Base-by-base conservation (phyloP, 2,113 vertebrate species). In the Rousettus leschenaultii region DNA sequence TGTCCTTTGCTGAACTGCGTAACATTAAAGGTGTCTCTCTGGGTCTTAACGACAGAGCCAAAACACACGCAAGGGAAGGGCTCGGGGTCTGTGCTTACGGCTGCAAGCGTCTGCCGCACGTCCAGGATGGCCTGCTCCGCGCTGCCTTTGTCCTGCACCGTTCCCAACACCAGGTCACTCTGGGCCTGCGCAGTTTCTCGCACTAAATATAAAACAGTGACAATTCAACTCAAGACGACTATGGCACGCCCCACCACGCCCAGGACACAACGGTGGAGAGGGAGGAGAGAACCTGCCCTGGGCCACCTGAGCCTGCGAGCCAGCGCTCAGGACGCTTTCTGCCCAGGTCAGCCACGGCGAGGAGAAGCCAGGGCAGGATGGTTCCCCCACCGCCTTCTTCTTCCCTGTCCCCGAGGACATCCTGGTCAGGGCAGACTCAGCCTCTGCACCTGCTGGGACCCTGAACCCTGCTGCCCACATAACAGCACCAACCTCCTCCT, bases 181-280 rank as follows among this genome's bases (percentile, higher is more conserved):
- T 98, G 98, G 86, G 96, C 97, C 86, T 75, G 97, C 74, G 96
- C 38, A 80, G 97, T 97, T n/a, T 99, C 98, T 97, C 98, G 97
- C 84, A 99, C 99, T 99, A 95, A 98, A 98, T 2, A 71, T 15
- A 89, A 80, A 97, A 98, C 92, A 97, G 97, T 96, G 96, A 96
- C 94, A 97, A 59, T 0, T 83, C 66, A 93, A 94, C 94, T 97
- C 89, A 48, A 89, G 88, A 90, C 80, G 93, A 93, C 75, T 63
- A 89, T 63, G 87, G 68, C 26, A 26, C 87, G 66, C 28, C 33
- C 35, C 40, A 83, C 38, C 86, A 70, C 95, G 24, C n/a, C 45
- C 45, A 12, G 73, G 28, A 30, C 48, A 33, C 51, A 78, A 5
- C 5, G 1, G 12, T 10, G 15, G 51, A 35, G 45, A 40, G 24